phyloP scores from a whole-genome alignment of 2,888 invertebrate genomes.

The Pterostichus madidus region DNA sequence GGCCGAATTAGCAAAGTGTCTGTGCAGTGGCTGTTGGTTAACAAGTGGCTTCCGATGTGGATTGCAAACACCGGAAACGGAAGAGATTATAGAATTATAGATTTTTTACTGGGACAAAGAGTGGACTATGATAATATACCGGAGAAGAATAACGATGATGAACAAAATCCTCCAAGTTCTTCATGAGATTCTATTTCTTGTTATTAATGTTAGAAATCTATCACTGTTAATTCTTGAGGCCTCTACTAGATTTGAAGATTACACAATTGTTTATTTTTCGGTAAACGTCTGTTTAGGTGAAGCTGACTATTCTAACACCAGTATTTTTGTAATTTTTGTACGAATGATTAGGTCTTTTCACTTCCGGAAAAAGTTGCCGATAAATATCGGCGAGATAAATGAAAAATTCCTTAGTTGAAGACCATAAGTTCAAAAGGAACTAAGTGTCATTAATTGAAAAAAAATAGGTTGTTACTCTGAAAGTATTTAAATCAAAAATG shows the following conservation, averaged over 20 bases:
- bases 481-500: too few relatives aligned
- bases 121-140: constrained; percentile 67
- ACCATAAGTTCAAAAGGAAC: too few relatives aligned
- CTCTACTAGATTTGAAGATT: constrained; percentile 29
- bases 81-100: constrained; percentile 78
- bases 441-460: too few relatives aligned
- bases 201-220: constrained; percentile 65
- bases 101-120: constrained; percentile 73
- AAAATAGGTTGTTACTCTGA: too few relatives aligned
- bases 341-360: too few relatives aligned
- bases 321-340: too few relatives aligned
- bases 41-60: constrained; percentile 84
- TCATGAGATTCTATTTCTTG: constrained; percentile 57
- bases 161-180: constrained; percentile 54
- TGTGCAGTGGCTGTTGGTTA: constrained; percentile 83
- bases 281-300: neutral
- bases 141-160: constrained; percentile 64
- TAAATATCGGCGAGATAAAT: too few relatives aligned
- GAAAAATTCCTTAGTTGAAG: too few relatives aligned
- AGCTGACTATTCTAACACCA: too few relatives aligned
- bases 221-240: constrained; percentile 61
- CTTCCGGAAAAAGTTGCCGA: too few relatives aligned
- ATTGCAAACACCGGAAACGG: constrained; percentile 80
- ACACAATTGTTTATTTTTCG: constrained; percentile 46
- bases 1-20: constrained; percentile 82